Evolutionary conservation across 2,888 invertebrate species (phyloP).

Genomic region (Bombylius major): DNA sequence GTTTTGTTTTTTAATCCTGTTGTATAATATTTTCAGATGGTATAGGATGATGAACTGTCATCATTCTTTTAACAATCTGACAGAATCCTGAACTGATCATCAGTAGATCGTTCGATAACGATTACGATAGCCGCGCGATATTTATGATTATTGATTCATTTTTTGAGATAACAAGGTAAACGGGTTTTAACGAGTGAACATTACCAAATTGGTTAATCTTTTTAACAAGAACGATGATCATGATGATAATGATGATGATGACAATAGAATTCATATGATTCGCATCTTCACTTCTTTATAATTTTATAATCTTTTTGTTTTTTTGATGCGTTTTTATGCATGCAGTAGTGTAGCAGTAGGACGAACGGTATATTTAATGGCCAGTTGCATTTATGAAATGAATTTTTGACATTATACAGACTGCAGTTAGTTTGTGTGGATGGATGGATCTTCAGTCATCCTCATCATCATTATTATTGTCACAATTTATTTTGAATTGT

Average conservation of each 20-base stretch:
- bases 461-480: background rate
- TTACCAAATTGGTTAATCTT: slow-evolving; percentile 20
- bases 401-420: no score
- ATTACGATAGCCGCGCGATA: slow-evolving; percentile 18
- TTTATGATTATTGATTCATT: slow-evolving; percentile 32
- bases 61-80: no score
- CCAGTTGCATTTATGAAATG: no score
- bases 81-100: background rate
- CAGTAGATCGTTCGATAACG: background rate
- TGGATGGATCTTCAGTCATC: background rate
- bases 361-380: no score
- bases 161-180: slow-evolving; percentile 21
- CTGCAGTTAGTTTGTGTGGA: no score
- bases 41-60: no score
- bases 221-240: background rate
- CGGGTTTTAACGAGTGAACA: slow-evolving; percentile 19
- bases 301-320: background rate
- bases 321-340: background rate
- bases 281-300: background rate
- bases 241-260: background rate
- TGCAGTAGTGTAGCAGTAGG: background rate
- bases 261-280: background rate
- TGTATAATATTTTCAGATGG: no score
- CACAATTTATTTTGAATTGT: background rate
- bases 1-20: no score